Evolutionary conservation across 1,140 invertebrate species (phyloP).

Genomic region (Drosophila nannoptera): DNA sequence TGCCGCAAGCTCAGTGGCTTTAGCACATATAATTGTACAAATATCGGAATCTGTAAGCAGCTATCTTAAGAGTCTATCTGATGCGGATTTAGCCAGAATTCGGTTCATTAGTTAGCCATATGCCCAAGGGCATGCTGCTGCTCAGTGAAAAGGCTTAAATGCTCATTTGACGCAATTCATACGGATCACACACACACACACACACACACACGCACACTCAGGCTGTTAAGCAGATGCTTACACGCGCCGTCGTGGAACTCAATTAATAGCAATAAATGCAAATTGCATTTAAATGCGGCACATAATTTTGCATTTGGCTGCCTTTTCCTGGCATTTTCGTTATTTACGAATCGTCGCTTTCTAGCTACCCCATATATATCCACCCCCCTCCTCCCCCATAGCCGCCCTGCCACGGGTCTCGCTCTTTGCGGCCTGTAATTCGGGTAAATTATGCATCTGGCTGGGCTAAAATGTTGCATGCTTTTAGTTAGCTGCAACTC

Average conservation of each 20-base stretch:
- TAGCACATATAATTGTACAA: not conserved
- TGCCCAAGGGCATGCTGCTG: slow-evolving; percentile 18
- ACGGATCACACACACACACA: slow-evolving; percentile 21
- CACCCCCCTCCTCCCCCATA: too few species aligned
- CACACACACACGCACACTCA: slow-evolving; percentile 2
- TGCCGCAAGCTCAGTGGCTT: slow-evolving; percentile 10
- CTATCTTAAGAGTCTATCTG: slow-evolving; percentile 32
- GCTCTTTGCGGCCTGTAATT: not conserved
- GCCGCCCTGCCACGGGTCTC: too few species aligned
- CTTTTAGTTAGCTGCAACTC: slow-evolving; percentile 22
- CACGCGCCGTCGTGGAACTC: slow-evolving; percentile 39
- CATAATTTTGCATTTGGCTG: slow-evolving; percentile 58
- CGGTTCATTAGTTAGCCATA: slow-evolving; percentile 40
- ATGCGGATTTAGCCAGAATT: slow-evolving; percentile 23
- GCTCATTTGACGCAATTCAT: slow-evolving; percentile 50
- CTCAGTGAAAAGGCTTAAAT: slow-evolving; percentile 48
- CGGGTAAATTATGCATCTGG: slow-evolving; percentile 13
- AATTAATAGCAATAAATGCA: slow-evolving; percentile 68
- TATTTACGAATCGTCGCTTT: slow-evolving; percentile 39
- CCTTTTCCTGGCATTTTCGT: slow-evolving; percentile 42
- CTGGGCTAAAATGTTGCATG: slow-evolving; percentile 6
- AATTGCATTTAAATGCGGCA: slow-evolving; percentile 62
- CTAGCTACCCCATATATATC: not conserved
- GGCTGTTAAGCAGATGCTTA: too few species aligned
- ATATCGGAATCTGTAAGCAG: slow-evolving; percentile 20